phyloP scores from a whole-genome alignment of 2,113 vertebrate genomes.

The Gymnogyps californianus region DNA sequence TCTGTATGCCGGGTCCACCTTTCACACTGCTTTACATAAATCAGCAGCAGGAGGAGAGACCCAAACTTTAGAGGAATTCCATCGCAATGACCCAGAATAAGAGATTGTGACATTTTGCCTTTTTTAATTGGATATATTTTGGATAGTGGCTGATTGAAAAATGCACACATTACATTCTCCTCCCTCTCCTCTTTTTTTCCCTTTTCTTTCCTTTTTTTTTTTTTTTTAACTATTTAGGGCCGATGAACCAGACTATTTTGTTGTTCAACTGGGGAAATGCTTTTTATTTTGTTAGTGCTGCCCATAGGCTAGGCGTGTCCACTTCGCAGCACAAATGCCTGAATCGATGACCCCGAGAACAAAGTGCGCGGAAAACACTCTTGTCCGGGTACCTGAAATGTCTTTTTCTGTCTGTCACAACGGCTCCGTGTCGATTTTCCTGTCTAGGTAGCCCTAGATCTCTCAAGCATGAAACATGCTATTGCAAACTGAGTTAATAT shows the following conservation, averaged over 20 bases:
- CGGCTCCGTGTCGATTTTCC: accelerated
- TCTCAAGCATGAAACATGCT: background rate
- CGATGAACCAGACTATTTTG: background rate
- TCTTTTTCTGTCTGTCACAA: background rate
- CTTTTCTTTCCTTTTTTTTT: background rate
- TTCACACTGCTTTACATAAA: constrained; percentile 45
- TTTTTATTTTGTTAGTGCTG: background rate
- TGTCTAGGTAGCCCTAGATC: background rate
- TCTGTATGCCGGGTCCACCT: background rate
- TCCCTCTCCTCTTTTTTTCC: background rate
- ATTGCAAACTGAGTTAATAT: background rate
- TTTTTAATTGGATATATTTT: constrained; percentile 61
- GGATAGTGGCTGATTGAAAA: background rate
- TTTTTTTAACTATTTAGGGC: background rate
- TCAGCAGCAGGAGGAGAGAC: constrained; percentile 13
- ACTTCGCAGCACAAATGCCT: background rate
- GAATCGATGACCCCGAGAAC: background rate
- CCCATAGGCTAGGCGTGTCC: background rate
- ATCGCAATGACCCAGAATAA: constrained; percentile 62
- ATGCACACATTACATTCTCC: background rate
- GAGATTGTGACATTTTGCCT: constrained; percentile 42
- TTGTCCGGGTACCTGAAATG: background rate
- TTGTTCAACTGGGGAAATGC: background rate
- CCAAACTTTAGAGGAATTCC: constrained; percentile 48
- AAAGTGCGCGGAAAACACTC: background rate